Evolutionary conservation across 2,113 vertebrate species (phyloP).

Genomic region (Alectura lathami): DNA sequence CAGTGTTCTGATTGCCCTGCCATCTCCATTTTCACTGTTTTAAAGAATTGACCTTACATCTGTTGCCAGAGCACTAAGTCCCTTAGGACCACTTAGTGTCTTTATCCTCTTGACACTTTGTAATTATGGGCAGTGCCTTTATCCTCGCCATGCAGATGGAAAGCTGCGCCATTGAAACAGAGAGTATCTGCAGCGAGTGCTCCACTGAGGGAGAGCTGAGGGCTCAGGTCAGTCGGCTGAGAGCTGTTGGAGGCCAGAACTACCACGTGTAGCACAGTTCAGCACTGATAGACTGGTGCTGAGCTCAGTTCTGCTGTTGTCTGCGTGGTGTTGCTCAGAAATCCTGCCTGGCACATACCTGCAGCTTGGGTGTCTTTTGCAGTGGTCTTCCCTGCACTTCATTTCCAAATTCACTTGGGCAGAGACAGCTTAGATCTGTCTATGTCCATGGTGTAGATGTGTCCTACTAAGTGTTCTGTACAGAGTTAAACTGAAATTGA

Average conservation of each 20-base stretch:
- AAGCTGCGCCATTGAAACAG: background rate
- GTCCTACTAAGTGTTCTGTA: constrained; percentile 13
- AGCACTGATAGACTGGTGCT: background rate
- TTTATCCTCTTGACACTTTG: constrained; percentile 31
- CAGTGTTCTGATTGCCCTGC: background rate
- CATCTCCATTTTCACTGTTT: background rate
- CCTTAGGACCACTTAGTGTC: constrained; percentile 22
- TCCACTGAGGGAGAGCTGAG: no score
- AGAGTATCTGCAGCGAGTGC: background rate
- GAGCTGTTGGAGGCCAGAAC: background rate
- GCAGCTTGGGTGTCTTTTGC: background rate
- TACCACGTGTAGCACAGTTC: background rate
- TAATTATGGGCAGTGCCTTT: background rate
- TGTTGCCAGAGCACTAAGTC: background rate
- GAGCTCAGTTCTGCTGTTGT: background rate
- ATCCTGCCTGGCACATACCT: background rate
- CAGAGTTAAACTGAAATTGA: constrained; percentile 36
- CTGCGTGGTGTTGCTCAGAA: background rate
- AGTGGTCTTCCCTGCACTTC: background rate
- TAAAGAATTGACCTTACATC: background rate
- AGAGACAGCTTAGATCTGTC: constrained; percentile 17
- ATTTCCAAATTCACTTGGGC: constrained; percentile 30
- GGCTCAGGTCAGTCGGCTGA: background rate
- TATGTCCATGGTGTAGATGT: background rate
- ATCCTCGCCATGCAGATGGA: background rate